These are phyloP conservation scores for Leptocoma aspasia DNA, from an alignment of 2,113 vertebrate species.

Conservation along the genomic window DNA sequence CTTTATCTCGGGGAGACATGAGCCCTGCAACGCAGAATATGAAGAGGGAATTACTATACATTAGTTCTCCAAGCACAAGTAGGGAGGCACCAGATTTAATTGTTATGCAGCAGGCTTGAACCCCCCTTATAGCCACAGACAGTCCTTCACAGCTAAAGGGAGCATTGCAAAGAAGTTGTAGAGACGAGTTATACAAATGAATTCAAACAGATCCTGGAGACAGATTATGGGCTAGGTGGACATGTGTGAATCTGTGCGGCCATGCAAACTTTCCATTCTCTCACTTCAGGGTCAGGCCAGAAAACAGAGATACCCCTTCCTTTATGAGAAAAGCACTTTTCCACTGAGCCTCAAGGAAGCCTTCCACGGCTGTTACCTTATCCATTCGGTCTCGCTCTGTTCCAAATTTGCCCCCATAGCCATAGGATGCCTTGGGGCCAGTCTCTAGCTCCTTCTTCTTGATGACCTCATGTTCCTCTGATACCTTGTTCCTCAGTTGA, in stretches of 20 bases:
- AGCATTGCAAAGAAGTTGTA: not conserved
- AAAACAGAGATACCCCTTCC: not conserved
- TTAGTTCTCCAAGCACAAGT: not conserved
- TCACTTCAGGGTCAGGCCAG: not conserved
- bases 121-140: not conserved
- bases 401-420: constrained; percentile 94
- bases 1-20: not conserved
- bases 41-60: not conserved
- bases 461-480: constrained; percentile 83
- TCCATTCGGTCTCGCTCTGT: constrained; percentile 95
- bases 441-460: constrained; percentile 86
- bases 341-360: not conserved
- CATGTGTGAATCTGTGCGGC: not conserved
- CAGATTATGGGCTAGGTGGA: not conserved
- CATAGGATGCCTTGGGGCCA: constrained; percentile 89
- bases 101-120: not conserved
- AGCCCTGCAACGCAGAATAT: not conserved
- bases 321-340: not conserved
- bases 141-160: not conserved
- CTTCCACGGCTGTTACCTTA: constrained; percentile 71
- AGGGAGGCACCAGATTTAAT: not conserved
- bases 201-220: not conserved
- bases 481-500: constrained; percentile 85
- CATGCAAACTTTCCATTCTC: not conserved
- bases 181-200: not conserved